Conservation (phyloP, 2,888 invertebrate species). For the Oscheius sp. region DNA sequence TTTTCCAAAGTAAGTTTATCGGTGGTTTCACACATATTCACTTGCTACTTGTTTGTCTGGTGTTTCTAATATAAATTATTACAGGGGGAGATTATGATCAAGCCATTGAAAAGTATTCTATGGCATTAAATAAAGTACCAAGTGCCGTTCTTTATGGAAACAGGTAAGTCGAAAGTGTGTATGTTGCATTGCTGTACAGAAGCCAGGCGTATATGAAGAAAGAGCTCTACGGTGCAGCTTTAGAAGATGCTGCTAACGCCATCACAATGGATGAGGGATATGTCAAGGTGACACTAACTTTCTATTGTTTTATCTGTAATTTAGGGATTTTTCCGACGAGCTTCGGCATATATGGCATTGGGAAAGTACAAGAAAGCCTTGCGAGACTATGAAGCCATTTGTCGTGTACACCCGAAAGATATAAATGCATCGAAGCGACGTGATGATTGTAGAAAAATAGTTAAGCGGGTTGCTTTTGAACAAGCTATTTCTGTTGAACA, state of each 20-base stretch:
- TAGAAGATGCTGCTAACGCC: slow-evolving; percentile 89
- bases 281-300: slow-evolving; percentile 79
- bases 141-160: slow-evolving; percentile 90
- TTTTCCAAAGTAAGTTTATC: slow-evolving; percentile 17
- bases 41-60: too few relatives aligned
- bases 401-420: slow-evolving; percentile 85
- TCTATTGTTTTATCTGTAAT: slow-evolving; percentile 40
- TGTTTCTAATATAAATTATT: slow-evolving; percentile 64
- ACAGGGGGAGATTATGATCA: slow-evolving; percentile 89
- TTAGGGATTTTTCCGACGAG: slow-evolving; percentile 91
- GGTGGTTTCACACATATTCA: too few relatives aligned
- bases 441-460: slow-evolving; percentile 93
- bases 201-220: slow-evolving; percentile 82
- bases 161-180: slow-evolving; percentile 45
- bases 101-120: slow-evolving; percentile 86
- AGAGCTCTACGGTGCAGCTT: slow-evolving; percentile 94
- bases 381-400: slow-evolving; percentile 93
- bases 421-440: slow-evolving; percentile 89
- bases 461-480: slow-evolving; percentile 92
- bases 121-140: slow-evolving; percentile 89
- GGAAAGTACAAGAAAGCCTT: slow-evolving; percentile 96
- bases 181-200: not conserved
- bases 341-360: slow-evolving; percentile 94
- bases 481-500: slow-evolving; percentile 95
- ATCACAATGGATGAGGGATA: slow-evolving; percentile 89